Evolutionary conservation across 2,888 invertebrate genomes (phyloP).

Genomic region (Pseudeuparius sepicola): DNA sequence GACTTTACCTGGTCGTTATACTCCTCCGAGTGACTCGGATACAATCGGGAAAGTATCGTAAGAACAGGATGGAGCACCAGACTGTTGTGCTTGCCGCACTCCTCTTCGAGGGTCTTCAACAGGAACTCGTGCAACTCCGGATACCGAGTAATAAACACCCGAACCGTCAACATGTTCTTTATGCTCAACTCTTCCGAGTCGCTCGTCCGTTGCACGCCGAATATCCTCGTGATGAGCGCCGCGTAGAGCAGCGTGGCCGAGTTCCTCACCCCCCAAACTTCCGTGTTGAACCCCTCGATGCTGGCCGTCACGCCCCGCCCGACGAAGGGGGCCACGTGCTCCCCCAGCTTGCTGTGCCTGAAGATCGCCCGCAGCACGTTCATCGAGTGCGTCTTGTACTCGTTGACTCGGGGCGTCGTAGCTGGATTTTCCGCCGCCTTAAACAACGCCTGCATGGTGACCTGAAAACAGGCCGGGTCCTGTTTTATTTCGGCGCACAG

Average conservation of each 20-base stretch:
- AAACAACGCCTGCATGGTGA: constrained; percentile 49
- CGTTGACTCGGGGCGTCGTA: too few species aligned
- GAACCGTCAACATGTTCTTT: constrained; percentile 62
- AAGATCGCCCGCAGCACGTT: constrained; percentile 78
- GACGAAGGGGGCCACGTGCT: constrained; percentile 57
- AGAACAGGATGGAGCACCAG: constrained; percentile 67
- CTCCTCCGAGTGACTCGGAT: constrained; percentile 64
- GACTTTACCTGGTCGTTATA: too few species aligned
- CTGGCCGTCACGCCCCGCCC: constrained; percentile 61
- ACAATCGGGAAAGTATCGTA: constrained; percentile 65
- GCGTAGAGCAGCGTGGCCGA: constrained; percentile 77
- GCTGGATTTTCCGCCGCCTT: constrained; percentile 37
- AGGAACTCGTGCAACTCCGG: constrained; percentile 52
- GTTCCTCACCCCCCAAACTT: constrained; percentile 75
- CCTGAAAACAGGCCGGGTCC: constrained; percentile 20
- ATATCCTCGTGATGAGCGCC: constrained; percentile 72
- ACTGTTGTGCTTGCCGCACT: constrained; percentile 39
- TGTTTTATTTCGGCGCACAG: constrained; percentile 58
- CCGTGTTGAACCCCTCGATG: constrained; percentile 61
- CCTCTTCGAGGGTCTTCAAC: constrained; percentile 29
- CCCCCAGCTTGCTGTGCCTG: constrained; percentile 65
- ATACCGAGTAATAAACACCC: constrained; percentile 69
- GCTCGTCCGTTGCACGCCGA: constrained; percentile 67
- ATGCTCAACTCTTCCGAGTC: constrained; percentile 48
- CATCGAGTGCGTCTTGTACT: constrained; percentile 65